phyloP scores from a whole-genome alignment of 2,113 vertebrate genomes.

The Antechinus flavipes region DNA sequence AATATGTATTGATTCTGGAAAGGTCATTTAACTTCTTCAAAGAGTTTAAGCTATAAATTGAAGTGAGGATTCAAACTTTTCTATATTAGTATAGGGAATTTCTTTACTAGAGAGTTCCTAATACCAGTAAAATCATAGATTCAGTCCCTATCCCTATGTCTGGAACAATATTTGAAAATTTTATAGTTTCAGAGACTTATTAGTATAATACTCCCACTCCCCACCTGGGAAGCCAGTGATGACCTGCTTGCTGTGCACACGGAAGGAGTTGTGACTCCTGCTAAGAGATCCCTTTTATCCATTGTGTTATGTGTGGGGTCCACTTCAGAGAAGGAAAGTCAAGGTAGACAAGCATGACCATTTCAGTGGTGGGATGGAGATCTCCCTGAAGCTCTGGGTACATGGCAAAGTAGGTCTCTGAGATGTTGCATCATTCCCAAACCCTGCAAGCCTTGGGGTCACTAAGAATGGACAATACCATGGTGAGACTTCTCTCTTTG shows the following conservation, averaged over 20 bases:
- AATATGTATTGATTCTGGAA: too few species aligned
- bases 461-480: background rate
- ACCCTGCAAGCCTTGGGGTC: background rate
- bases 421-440: background rate
- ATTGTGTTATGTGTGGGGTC: background rate
- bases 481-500: background rate
- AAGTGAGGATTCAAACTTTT: background rate
- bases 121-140: background rate
- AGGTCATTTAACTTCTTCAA: too few species aligned
- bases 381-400: background rate
- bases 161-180: background rate
- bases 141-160: background rate
- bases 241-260: background rate
- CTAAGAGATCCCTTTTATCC: background rate
- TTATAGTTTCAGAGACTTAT: background rate
- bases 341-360: background rate
- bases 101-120: background rate
- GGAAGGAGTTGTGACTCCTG: background rate
- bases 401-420: background rate
- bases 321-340: background rate
- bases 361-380: background rate
- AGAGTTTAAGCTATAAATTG: too few species aligned
- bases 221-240: background rate
- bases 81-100: background rate
- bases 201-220: background rate